Percentiles rank a stretch among this genome's conserved stretches.
phyloP scores from a whole-genome alignment of 23 tunicate species.

The Ciona savignyi region DNA sequence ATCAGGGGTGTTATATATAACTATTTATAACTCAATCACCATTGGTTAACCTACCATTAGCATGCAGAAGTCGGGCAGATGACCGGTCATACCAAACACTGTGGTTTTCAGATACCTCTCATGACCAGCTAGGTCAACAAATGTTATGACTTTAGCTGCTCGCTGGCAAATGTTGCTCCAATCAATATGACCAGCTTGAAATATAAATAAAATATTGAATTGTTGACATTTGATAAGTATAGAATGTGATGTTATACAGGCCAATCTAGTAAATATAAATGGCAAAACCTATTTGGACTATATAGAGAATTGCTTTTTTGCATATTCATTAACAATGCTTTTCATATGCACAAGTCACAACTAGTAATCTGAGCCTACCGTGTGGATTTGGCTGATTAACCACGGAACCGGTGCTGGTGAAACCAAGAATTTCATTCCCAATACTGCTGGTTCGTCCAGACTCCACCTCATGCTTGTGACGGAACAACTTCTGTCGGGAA shows the following conservation, averaged over 20 bases:
- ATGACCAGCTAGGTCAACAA: conserved; percentile 99
- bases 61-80: conserved; percentile 98
- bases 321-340: too few species aligned
- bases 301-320: too few species aligned
- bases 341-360: background rate
- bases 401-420: conserved; percentile 65
- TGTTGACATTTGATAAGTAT: too few species aligned
- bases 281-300: too few species aligned
- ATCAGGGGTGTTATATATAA: too few species aligned
- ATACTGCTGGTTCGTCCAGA: conserved; percentile 96
- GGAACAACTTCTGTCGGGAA: conserved; percentile 95
- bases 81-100: conserved; percentile 98
- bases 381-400: conserved; percentile 60
- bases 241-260: too few species aligned
- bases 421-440: conserved; percentile 98
- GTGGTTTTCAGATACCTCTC: conserved; percentile 96
- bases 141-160: conserved; percentile 92
- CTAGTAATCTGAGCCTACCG: too few species aligned
- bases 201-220: too few species aligned
- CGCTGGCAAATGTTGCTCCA: conserved; percentile 88
- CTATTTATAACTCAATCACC: too few species aligned
- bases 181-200: conserved; percentile 81
- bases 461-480: conserved; percentile 98
- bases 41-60: conserved; percentile 54
- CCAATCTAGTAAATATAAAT: too few species aligned